phyloP scores from a whole-genome alignment of 2,888 invertebrate species.

The Matsumyia berberina region DNA sequence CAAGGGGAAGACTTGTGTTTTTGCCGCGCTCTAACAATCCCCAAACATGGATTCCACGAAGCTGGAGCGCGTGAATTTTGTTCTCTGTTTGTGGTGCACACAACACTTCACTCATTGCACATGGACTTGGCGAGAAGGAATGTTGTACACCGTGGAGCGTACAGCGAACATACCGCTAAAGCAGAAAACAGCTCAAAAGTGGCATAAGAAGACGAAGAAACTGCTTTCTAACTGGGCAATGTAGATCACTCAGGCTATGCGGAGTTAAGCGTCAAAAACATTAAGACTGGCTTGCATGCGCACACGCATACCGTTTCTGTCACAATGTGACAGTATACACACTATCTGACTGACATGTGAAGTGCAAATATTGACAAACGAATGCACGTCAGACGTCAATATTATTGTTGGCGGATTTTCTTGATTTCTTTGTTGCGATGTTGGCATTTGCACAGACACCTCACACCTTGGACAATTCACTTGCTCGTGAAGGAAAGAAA shows the following conservation, averaged over 20 bases:
- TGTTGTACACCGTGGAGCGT: slow-evolving; percentile 66
- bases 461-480: slow-evolving; percentile 65
- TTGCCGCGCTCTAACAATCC: slow-evolving; percentile 72
- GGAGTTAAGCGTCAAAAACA: slow-evolving; percentile 16
- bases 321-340: slow-evolving; percentile 57
- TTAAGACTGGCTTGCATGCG: slow-evolving; percentile 23
- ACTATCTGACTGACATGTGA: slow-evolving; percentile 71
- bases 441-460: slow-evolving; percentile 61
- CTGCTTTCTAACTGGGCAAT: slow-evolving; percentile 56
- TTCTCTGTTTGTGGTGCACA: slow-evolving; percentile 65
- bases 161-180: slow-evolving; percentile 56
- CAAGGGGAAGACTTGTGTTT: slow-evolving; percentile 61
- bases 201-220: slow-evolving; percentile 37
- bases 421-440: slow-evolving; percentile 34
- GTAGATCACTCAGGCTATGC: slow-evolving; percentile 59
- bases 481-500: slow-evolving; percentile 2
- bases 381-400: slow-evolving; percentile 75
- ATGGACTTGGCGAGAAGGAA: slow-evolving; percentile 65
- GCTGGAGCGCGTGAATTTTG: slow-evolving; percentile 73
- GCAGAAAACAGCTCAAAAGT: slow-evolving; percentile 55
- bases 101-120: slow-evolving; percentile 52
- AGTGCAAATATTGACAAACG: slow-evolving; percentile 67
- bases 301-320: slow-evolving; percentile 44
- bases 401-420: slow-evolving; percentile 64
- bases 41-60: slow-evolving; percentile 75